Base-by-base conservation (phyloP, 2,113 vertebrate species). In the Triplophysa siluroides region DNA sequence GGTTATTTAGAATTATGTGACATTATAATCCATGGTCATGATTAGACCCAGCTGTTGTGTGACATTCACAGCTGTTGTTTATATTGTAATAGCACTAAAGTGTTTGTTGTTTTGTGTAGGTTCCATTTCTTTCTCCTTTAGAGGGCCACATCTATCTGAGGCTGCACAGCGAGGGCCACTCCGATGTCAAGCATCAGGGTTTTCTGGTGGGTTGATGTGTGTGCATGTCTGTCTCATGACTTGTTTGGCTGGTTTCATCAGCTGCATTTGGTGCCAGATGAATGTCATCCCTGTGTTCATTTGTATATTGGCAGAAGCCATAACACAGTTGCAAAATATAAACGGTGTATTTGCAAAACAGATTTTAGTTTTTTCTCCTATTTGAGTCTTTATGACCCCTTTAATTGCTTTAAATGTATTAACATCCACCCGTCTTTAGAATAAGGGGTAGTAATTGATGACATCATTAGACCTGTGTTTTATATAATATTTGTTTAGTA, bases 41-140 rank as follows among this genome's bases (percentile, higher is more conserved):
- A 54, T 5, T 19, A 54, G 50, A 52, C 16, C 2, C 19, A 2
- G 54, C 8, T n/a, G 8, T 58, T 7, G 8, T 9, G 5, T 14
- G 18, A 45, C 43, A 45, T 45, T 45, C 43, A 45, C 43, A 38
- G 33, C 33, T 38, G 43, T 45, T 45, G 33, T 38, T 38, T 38
- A 38, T 7, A 38, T 6, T 38, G 7, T 16, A 16, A 12, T 16
- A 13, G 19, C 16, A 19, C 33, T 63, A 8, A 71, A 19, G 52
- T 1, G 23, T 62, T 69, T 68, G 0, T 29, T 71, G 14, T 80
- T 3, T 2, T 47, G 18, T 13, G 10, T 63, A 95, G 94, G 93
- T 95, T 8, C 93, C 93, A 1, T 94, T 94, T 62, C 87, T 95
- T 11, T 95, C 94, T 21, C 94, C 94, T 43, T 89, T 95, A 78